Conservation (phyloP, 2,113 vertebrate genomes). For the Nestor notabilis region DNA sequence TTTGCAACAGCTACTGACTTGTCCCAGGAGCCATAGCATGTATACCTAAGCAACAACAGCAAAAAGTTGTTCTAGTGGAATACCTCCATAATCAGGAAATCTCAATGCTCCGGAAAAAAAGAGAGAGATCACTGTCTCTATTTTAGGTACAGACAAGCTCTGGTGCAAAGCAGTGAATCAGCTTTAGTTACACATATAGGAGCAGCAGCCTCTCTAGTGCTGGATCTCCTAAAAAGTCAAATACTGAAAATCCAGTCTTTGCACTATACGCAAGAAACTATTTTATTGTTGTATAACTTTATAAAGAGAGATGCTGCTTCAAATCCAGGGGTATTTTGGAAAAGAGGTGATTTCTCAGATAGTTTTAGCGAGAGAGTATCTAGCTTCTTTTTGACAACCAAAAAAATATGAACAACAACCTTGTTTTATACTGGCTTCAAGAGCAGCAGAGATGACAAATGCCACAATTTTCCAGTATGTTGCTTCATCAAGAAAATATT, state of each 20-base stretch:
- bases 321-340: not conserved
- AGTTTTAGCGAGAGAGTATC: not conserved
- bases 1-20: not conserved
- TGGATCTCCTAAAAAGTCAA: not conserved
- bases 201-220: not conserved
- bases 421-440: not conserved
- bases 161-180: not conserved
- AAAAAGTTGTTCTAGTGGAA: not conserved
- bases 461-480: not conserved
- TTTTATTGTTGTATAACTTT: not conserved
- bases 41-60: not conserved
- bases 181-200: not conserved
- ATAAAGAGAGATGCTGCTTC: not conserved
- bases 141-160: not conserved
- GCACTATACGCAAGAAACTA: not conserved
- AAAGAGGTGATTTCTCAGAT: not conserved
- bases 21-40: not conserved
- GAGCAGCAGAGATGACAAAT: not conserved
- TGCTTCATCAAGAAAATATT: slow-evolving; percentile 7
- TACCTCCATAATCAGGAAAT: not conserved
- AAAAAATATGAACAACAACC: not conserved
- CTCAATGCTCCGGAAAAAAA: not conserved
- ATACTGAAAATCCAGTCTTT: not conserved
- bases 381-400: not conserved
- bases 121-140: not conserved